A percentile compares a stretch with the other conserved stretches of the same genome.
Evolutionary conservation across 2,888 invertebrate species (phyloP).

Genomic region (Hemithea aestivaria): DNA sequence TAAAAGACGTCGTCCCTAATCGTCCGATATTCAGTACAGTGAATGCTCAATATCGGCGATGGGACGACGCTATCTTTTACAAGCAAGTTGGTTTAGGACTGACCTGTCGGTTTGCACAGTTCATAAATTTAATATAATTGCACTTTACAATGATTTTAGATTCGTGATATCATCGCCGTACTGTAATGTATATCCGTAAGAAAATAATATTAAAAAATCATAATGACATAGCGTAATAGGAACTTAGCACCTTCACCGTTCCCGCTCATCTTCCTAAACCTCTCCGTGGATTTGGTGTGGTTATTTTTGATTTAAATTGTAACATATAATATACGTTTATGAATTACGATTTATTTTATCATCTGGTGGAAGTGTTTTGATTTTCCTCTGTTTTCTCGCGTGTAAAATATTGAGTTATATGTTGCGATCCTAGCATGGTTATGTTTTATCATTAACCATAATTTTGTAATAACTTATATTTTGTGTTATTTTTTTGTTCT

Average conservation of each 20-base stretch:
- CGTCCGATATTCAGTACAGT: conserved; percentile 20
- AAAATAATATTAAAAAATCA: conserved; percentile 58
- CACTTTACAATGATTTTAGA: conserved; percentile 73
- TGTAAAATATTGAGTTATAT: conserved; percentile 63
- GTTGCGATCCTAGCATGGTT: conserved; percentile 74
- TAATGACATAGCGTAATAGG: conserved; percentile 59
- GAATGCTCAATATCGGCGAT: conserved; percentile 14
- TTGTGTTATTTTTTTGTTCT: conserved; percentile 60
- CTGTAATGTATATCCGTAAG: conserved; percentile 58
- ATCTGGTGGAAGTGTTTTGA: conserved; percentile 79
- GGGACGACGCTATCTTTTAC: conserved; percentile 58
- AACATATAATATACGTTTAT: conserved; percentile 48
- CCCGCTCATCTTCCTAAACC: conserved; percentile 74
- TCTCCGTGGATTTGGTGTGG: conserved; percentile 79
- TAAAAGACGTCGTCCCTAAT: conserved; percentile 59
- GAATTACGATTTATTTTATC: conserved; percentile 66
- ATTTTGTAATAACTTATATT: conserved; percentile 49
- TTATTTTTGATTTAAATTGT: conserved; percentile 70
- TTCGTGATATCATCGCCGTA: conserved; percentile 68
- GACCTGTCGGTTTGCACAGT: conserved; percentile 62
- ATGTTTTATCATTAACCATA: conserved; percentile 57
- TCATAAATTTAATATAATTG: conserved; percentile 66
- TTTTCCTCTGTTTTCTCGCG: conserved; percentile 74
- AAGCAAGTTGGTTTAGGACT: conserved; percentile 56
- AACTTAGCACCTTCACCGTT: conserved; percentile 71